Evolutionary conservation across 2,113 vertebrate species (phyloP), one percentile per base, ranked within the genome.

Genomic region (Solenodon paradoxus): DNA sequence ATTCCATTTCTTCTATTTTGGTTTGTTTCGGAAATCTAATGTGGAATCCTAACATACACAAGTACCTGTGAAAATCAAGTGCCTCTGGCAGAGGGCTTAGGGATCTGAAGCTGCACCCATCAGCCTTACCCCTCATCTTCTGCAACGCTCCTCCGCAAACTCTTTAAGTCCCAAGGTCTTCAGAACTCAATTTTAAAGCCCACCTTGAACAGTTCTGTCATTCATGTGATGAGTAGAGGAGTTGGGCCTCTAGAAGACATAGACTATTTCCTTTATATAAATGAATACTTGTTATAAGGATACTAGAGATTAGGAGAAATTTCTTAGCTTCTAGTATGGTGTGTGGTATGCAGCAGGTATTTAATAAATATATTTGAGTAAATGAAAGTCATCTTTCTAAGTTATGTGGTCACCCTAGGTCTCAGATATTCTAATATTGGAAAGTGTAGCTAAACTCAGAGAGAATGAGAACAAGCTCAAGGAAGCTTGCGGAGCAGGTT

Each of bases 261-360:
- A 49, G 22, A 11, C 2, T 35, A 24, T 38, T 91, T 84, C 49
- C 49, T 22, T 82, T 69, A n/a, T 11, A 88, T 49, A 72, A 66
- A 51, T 87, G 8, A 79, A 38, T 63, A 72, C 72, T 87, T 74
- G 47, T 57, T 87, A n/a, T 53, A 66, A 53, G 81, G 20, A 72
- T 57, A 40, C 17, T 53, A 74, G 3, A 15, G 3, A 59, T 38
- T 47, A 75, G 32, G 15, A 59, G 26, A 63, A 68, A 88, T 19
- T 13, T 61, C 11, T 78, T 20, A 22, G 30, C 49, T 68, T 72
- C 45, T 51, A 51, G 24, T 35, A 47, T 11, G 2, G 15, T 45
- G 1, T 6, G 7, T 38, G 4, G 30, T 19, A 45, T 28, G 2
- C 15, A 47, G 35, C 9, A 89, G 24, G 83, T 5, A 47, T 35